phyloP scores from a whole-genome alignment of 2,113 vertebrate genomes.

The Cygnus atratus region DNA sequence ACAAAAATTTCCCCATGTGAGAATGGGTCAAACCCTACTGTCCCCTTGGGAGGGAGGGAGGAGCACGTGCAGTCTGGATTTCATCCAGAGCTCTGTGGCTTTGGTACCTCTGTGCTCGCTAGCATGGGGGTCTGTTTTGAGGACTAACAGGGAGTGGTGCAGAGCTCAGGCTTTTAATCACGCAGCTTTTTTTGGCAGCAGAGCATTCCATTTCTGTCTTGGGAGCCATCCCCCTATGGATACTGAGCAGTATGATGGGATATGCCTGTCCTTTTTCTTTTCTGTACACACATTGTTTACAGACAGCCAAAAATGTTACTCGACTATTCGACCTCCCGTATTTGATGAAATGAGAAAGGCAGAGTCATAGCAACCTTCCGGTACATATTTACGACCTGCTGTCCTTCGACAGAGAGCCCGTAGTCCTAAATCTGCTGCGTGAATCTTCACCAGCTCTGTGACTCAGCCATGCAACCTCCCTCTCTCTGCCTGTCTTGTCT shows the following conservation, averaged over 20 bases:
- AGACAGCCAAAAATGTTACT: neutral
- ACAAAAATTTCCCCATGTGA: neutral
- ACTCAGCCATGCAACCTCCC: neutral
- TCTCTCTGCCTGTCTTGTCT: no score
- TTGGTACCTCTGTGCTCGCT: neutral
- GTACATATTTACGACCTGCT: neutral
- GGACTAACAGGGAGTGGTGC: neutral
- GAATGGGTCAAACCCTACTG: neutral
- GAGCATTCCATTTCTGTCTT: neutral
- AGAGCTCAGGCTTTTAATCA: neutral
- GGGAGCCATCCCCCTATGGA: neutral
- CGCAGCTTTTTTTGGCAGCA: neutral
- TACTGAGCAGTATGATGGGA: neutral
- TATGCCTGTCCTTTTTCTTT: neutral
- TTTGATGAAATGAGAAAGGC: neutral
- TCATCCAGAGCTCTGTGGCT: neutral
- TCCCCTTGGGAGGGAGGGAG: neutral
- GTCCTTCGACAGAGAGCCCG: neutral
- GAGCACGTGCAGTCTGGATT: neutral
- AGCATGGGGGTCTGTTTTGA: neutral
- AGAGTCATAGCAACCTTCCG: neutral
- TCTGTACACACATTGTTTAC: neutral
- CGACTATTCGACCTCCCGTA: neutral
- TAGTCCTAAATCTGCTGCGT: neutral
- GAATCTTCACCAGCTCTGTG: neutral